These are phyloP conservation scores for Syngnathus rostellatus DNA, from an alignment of 2,797 vertebrate genomes.

Conservation along the genomic window DNA sequence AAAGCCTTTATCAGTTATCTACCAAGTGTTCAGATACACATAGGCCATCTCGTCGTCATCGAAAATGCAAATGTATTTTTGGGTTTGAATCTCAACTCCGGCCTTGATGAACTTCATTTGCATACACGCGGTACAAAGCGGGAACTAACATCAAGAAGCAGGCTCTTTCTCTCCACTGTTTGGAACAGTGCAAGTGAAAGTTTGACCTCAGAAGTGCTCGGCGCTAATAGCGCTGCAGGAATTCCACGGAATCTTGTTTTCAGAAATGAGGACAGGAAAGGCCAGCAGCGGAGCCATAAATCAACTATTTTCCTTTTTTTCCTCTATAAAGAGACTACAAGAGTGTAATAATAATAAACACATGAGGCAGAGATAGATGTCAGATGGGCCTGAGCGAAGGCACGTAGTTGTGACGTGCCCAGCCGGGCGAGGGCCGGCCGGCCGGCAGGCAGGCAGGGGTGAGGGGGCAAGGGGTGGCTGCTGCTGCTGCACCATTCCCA, in stretches of 20 bases:
- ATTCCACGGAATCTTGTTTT: slow-evolving; percentile 64
- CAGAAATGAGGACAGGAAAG: slow-evolving; percentile 59
- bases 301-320: slow-evolving; percentile 30
- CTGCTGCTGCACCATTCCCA: slow-evolving; percentile 65
- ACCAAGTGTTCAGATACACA: not conserved
- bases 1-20: not conserved
- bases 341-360: slow-evolving; percentile 67
- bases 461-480: no score
- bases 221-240: slow-evolving; percentile 51
- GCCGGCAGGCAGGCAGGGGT: no score
- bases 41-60: no score
- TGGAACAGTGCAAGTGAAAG: slow-evolving; percentile 43
- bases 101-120: not conserved
- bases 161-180: not conserved
- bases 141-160: not conserved
- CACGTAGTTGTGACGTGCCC: slow-evolving; percentile 59
- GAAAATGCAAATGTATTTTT: not conserved
- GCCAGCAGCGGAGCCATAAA: slow-evolving; percentile 59
- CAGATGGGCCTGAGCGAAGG: slow-evolving; percentile 60
- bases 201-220: slow-evolving; percentile 53
- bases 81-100: not conserved
- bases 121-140: not conserved
- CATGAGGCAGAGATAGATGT: slow-evolving; percentile 54
- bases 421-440: no score
- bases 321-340: slow-evolving; percentile 44